These are phyloP conservation scores for Metallyticus violacea DNA, from an alignment of 2,888 invertebrate genomes.

Conservation along the genomic window DNA sequence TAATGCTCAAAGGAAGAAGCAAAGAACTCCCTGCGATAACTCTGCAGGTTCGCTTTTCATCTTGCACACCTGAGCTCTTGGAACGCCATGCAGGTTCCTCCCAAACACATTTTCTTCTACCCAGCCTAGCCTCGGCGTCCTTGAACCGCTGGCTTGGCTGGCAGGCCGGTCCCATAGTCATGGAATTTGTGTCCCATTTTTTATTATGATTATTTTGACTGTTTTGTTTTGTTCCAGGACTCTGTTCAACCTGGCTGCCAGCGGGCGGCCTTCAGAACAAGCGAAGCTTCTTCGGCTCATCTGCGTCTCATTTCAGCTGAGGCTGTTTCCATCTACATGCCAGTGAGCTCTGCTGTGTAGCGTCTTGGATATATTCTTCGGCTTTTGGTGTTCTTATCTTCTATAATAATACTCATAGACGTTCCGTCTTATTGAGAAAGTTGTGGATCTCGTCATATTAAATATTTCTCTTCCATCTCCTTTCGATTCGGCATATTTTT, in stretches of 20 bases:
- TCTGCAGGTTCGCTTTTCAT: not conserved
- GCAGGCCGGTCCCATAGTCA: not conserved
- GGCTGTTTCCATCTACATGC: not conserved
- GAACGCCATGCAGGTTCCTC: not conserved
- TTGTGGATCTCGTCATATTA: too few relatives aligned
- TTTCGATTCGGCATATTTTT: too few relatives aligned
- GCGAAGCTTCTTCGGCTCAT: not conserved
- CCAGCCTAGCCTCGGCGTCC: not conserved
- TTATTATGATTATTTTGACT: not conserved
- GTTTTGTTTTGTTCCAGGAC: not conserved
- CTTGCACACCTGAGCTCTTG: not conserved
- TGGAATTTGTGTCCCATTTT: conserved; percentile 6
- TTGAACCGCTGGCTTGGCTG: not conserved
- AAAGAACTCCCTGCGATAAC: not conserved
- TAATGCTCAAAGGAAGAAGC: too few relatives aligned
- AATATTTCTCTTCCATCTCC: too few relatives aligned
- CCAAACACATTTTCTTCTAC: too few relatives aligned
- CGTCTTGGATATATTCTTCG: not conserved
- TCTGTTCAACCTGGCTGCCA: not conserved
- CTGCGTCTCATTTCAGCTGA: not conserved
- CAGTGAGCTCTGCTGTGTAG: not conserved
- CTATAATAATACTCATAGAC: too few relatives aligned
- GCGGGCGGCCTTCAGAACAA: not conserved
- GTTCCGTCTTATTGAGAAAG: too few relatives aligned
- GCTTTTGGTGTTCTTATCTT: not conserved